These are phyloP conservation scores for Callocephalon fimbriatum DNA, from an alignment of 2,113 vertebrate genomes.

Conservation along the genomic window DNA sequence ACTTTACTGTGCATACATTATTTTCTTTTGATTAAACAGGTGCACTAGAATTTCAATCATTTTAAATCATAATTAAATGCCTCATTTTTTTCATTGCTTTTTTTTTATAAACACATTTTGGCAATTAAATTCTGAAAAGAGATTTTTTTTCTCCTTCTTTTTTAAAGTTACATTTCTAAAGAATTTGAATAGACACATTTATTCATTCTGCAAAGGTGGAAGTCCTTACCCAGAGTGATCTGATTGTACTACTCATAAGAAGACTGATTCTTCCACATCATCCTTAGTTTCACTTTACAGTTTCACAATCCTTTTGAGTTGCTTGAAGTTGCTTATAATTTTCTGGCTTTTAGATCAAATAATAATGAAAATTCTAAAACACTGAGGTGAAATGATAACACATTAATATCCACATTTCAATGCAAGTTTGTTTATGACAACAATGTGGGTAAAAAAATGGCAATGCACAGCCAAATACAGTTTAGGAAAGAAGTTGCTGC, in stretches of 20 bases:
- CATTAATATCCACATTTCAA: neutral
- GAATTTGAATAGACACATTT: neutral
- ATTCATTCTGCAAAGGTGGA: neutral
- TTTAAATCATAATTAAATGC: conserved; percentile 35
- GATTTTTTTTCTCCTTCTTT: neutral
- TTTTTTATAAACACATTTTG: conserved; percentile 23
- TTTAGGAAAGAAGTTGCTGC: accelerated
- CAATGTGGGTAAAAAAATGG: neutral
- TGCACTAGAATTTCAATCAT: conserved; percentile 35
- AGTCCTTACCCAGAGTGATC: neutral
- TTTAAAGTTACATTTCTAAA: conserved; percentile 10
- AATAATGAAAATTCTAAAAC: neutral
- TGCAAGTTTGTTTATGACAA: neutral
- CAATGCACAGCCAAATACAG: neutral
- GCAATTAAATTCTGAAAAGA: conserved; percentile 45
- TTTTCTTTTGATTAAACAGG: conserved; percentile 62
- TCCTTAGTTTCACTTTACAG: neutral
- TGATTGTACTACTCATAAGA: neutral
- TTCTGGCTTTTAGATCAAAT: neutral
- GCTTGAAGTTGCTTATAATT: neutral
- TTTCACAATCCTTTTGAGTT: neutral
- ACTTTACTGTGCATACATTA: conserved; percentile 22
- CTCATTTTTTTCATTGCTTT: neutral
- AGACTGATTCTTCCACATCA: neutral
- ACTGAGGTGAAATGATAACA: neutral